phyloP scores from a whole-genome alignment of 1,140 invertebrate genomes.

The Centruroides sculpturatus region DNA sequence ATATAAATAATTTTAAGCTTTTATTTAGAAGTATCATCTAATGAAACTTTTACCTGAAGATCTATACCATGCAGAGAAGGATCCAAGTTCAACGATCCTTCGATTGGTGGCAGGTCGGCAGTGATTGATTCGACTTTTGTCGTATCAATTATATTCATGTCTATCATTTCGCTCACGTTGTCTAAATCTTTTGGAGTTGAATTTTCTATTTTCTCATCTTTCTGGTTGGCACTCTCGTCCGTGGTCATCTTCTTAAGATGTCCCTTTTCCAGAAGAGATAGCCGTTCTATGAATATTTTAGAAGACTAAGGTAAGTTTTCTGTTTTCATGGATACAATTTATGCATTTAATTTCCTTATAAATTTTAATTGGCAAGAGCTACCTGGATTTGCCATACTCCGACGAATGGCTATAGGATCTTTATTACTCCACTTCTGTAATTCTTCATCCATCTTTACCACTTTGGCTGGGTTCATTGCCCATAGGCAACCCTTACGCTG shows the following conservation, averaged over 20 bases:
- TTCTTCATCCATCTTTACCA: constrained; percentile 93
- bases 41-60: constrained; percentile 8
- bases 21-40: too few relatives aligned
- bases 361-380: constrained; percentile 30
- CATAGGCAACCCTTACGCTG: constrained; percentile 63
- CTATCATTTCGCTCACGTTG: constrained; percentile 6
- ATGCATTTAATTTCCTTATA: constrained; percentile 10
- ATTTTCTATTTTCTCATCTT: background rate
- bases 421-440: constrained; percentile 91
- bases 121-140: constrained; percentile 1
- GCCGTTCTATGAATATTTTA: constrained; percentile 1
- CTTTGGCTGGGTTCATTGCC: constrained; percentile 89
- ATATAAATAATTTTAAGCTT: too few relatives aligned
- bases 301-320: background rate
- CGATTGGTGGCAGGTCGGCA: background rate
- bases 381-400: constrained; percentile 26
- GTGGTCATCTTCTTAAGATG: constrained; percentile 1
- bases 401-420: constrained; percentile 56
- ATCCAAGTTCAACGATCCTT: constrained; percentile 2
- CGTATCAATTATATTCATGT: constrained; percentile 3
- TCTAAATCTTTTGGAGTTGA: constrained; percentile 1
- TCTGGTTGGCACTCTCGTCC: constrained; percentile 3
- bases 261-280: constrained; percentile 9
- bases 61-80: constrained; percentile 15
- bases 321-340: constrained; percentile 1